phyloP scores from a whole-genome alignment of 2,888 invertebrate species.

The Lasioglossum lativentre region DNA sequence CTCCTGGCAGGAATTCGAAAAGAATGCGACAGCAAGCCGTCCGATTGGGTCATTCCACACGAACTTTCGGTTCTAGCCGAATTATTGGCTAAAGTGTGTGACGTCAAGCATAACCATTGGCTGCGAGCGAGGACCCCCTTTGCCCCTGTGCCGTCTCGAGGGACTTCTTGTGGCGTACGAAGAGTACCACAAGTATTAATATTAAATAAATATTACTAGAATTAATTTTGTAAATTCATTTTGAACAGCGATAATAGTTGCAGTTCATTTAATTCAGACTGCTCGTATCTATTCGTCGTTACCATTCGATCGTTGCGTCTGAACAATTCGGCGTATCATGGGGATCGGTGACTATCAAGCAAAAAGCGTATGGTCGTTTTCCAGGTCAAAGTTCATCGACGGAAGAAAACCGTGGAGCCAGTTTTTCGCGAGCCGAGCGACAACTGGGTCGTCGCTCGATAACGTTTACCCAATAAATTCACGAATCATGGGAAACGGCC shows the following conservation, averaged over 20 bases:
- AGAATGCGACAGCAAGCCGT: too few species aligned
- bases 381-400: constrained; percentile 9
- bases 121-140: too few species aligned
- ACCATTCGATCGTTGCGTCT: neutral
- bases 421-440: neutral
- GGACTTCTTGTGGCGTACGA: too few species aligned
- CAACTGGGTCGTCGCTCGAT: constrained; percentile 15
- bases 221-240: neutral
- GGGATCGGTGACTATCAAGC: neutral
- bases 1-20: too few species aligned
- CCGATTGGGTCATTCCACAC: too few species aligned
- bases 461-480: constrained; percentile 36
- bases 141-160: too few species aligned
- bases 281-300: neutral
- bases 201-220: neutral
- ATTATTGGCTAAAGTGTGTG: too few species aligned
- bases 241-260: neutral
- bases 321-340: neutral
- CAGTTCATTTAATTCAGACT: neutral
- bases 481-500: constrained; percentile 63
- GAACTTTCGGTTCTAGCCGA: too few species aligned
- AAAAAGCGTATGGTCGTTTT: constrained; percentile 3
- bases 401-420: neutral
- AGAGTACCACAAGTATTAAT: too few species aligned
- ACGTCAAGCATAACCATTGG: too few species aligned